These are phyloP conservation scores for Corythoichthys intestinalis DNA, from an alignment of 2,113 vertebrate genomes.

Conservation along the genomic window DNA sequence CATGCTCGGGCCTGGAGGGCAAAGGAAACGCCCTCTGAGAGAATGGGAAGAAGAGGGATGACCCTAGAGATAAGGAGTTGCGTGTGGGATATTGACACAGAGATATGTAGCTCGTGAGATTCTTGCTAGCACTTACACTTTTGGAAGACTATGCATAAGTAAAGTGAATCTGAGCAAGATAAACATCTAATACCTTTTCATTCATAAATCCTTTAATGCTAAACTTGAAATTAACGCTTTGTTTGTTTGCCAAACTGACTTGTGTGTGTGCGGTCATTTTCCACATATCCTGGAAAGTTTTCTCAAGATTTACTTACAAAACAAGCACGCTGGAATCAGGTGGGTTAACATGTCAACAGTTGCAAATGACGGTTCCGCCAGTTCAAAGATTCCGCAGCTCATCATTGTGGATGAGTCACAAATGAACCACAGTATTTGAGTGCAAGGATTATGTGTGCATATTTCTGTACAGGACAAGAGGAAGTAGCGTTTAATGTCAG, in stretches of 20 bases:
- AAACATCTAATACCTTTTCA: slow-evolving; percentile 15
- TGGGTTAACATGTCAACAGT: slow-evolving; percentile 66
- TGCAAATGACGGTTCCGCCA: slow-evolving; percentile 49
- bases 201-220: slow-evolving; percentile 23
- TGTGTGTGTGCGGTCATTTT: slow-evolving; percentile 42
- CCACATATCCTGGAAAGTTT: slow-evolving; percentile 27
- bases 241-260: slow-evolving; percentile 14
- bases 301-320: slow-evolving; percentile 52
- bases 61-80: slow-evolving; percentile 49
- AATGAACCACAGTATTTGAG: slow-evolving; percentile 52
- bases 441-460: slow-evolving; percentile 41
- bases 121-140: slow-evolving; percentile 21
- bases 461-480: slow-evolving; percentile 20
- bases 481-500: slow-evolving; percentile 31
- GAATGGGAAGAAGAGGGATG: slow-evolving; percentile 58
- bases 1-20: slow-evolving; percentile 45
- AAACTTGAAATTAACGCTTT: slow-evolving; percentile 27
- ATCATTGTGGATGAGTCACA: slow-evolving; percentile 55
- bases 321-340: slow-evolving; percentile 34
- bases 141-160: slow-evolving; percentile 21
- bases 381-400: slow-evolving; percentile 49
- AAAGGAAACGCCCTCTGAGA: slow-evolving; percentile 62
- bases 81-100: slow-evolving; percentile 21
- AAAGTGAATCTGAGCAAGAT: slow-evolving; percentile 9
- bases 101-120: slow-evolving; percentile 24